Conservation (phyloP, 2,888 invertebrate genomes). For the Drosophila siamana region DNA sequence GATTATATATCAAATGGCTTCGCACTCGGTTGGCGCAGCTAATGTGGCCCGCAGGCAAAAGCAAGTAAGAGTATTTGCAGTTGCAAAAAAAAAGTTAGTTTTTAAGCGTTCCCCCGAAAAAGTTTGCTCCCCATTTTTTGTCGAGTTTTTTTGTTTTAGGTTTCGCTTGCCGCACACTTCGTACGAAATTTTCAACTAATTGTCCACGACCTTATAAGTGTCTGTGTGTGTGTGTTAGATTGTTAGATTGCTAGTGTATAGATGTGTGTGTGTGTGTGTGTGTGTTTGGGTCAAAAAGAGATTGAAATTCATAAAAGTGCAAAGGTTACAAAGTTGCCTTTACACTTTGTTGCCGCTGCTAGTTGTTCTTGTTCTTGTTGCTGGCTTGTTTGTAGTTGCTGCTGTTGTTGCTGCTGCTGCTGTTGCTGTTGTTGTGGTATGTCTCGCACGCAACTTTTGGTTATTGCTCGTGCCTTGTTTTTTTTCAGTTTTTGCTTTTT, state of each 20-base stretch:
- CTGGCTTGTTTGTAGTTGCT: slow-evolving; percentile 9
- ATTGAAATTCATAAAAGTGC: slow-evolving; percentile 73
- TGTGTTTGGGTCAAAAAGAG: slow-evolving; percentile 51
- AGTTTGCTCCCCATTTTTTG: slow-evolving; percentile 15
- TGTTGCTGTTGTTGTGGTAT: slow-evolving; percentile 27
- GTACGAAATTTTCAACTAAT: slow-evolving; percentile 41
- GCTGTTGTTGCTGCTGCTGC: slow-evolving; percentile 1
- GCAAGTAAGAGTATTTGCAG: slow-evolving; percentile 8
- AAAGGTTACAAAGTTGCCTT: slow-evolving; percentile 71
- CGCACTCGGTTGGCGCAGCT: background rate
- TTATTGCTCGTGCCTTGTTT: slow-evolving; percentile 33
- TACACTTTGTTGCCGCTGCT: slow-evolving; percentile 31
- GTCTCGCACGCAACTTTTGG: slow-evolving; percentile 54
- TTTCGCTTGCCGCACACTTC: slow-evolving; percentile 15
- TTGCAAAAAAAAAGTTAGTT: slow-evolving; percentile 21
- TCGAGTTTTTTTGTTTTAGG: background rate
- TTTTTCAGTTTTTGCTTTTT: slow-evolving; percentile 19
- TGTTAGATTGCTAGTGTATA: slow-evolving; percentile 14
- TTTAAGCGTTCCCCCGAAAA: slow-evolving; percentile 16
- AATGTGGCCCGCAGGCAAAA: background rate
- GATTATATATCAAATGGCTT: background rate
- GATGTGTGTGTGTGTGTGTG: slow-evolving; percentile 27
- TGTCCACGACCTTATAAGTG: slow-evolving; percentile 28
- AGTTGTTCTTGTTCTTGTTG: background rate
- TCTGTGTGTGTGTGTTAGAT: slow-evolving; percentile 10